Evolutionary conservation across 2,113 vertebrate species (phyloP).

Genomic region (Seriola aureovittata): DNA sequence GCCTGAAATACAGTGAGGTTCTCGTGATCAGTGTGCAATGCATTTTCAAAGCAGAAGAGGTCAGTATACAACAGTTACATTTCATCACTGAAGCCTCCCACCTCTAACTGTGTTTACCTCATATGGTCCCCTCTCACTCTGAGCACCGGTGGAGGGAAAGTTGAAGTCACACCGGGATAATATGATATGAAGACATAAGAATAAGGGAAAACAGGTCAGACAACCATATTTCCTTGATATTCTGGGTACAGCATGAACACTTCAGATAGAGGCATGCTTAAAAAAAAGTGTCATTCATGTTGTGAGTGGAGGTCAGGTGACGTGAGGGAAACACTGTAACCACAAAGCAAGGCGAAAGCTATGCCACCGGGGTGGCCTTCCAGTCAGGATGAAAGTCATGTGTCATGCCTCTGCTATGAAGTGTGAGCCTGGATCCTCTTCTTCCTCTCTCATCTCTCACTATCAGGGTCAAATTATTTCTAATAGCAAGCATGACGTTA

Average conservation of each 20-base stretch:
- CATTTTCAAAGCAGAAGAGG: constrained; percentile 64
- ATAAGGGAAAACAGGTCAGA: not conserved
- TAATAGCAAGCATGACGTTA: not conserved
- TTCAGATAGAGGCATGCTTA: not conserved
- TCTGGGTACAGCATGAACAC: not conserved
- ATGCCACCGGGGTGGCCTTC: not conserved
- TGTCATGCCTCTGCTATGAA: constrained; percentile 36
- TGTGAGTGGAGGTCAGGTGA: not conserved
- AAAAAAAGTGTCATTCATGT: not conserved
- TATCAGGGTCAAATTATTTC: not conserved
- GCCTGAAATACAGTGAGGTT: no score
- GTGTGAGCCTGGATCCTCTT: not conserved
- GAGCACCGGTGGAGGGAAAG: not conserved
- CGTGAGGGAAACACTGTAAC: not conserved
- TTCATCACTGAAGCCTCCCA: not conserved
- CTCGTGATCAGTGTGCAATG: constrained; percentile 40
- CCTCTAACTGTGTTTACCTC: constrained; percentile 3
- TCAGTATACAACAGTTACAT: constrained; percentile 42
- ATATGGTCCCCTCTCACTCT: constrained; percentile 10
- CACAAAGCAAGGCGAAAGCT: not conserved
- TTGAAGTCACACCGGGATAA: not conserved
- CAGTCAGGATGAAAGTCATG: constrained; percentile 27
- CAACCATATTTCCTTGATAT: not conserved
- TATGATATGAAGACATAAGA: not conserved
- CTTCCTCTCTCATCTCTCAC: constrained; percentile 10